phyloP scores from a whole-genome alignment of 1,140 invertebrate species.

The Helicoverpa armigera region DNA sequence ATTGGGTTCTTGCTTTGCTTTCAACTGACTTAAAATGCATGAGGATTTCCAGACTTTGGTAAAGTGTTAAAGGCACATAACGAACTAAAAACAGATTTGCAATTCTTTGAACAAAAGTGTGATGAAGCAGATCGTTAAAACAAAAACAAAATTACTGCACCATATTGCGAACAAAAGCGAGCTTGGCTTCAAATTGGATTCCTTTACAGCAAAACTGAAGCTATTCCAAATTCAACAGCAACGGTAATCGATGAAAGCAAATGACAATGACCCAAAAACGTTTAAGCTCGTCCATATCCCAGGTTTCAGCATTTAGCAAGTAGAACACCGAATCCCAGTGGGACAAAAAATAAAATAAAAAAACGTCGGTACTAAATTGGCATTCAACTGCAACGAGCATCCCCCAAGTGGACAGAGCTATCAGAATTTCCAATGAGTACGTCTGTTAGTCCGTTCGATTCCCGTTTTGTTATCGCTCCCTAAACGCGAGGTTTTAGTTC shows the following conservation, averaged over 20 bases:
- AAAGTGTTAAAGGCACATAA: too few species aligned
- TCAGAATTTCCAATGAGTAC: slow-evolving; percentile 52
- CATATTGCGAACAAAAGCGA: too few species aligned
- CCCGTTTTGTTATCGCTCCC: slow-evolving; percentile 46
- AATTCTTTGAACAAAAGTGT: too few species aligned
- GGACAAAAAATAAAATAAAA: slow-evolving; percentile 36
- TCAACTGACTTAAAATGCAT: neutral
- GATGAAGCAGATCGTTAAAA: too few species aligned
- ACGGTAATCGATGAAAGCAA: neutral
- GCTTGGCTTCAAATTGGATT: too few species aligned
- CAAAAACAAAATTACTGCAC: too few species aligned
- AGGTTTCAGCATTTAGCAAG: slow-evolving; percentile 38
- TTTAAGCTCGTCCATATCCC: slow-evolving; percentile 19
- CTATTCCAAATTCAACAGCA: too few species aligned
- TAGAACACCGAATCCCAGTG: slow-evolving; percentile 20
- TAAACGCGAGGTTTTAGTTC: slow-evolving; percentile 43
- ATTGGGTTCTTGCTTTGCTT: slow-evolving; percentile 12
- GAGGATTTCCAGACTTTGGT: neutral
- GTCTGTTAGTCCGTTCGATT: slow-evolving; percentile 49
- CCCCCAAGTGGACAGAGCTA: slow-evolving; percentile 46
- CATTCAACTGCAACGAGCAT: slow-evolving; percentile 46
- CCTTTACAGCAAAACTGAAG: too few species aligned
- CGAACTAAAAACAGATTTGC: too few species aligned
- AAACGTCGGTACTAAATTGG: slow-evolving; percentile 40
- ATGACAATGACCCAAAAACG: neutral